Evolutionary conservation across 2,888 invertebrate genomes (phyloP).

Genomic region (Hemithea aestivaria): DNA sequence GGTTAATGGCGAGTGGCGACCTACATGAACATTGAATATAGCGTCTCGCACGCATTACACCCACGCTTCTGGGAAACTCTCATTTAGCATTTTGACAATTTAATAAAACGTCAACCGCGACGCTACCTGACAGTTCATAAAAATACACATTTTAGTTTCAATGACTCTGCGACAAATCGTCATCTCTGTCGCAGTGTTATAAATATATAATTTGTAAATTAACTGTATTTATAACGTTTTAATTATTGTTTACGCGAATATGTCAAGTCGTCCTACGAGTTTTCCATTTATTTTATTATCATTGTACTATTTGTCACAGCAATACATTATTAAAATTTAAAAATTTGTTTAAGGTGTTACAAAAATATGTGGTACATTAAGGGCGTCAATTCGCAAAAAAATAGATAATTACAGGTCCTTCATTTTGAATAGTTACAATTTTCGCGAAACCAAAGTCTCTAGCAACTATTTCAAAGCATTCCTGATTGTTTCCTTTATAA

Average conservation of each 20-base stretch:
- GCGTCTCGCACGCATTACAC: slow-evolving; percentile 38
- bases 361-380: too few relatives aligned
- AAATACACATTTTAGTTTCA: slow-evolving; percentile 29
- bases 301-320: too few relatives aligned
- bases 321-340: too few relatives aligned
- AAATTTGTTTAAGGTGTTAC: too few relatives aligned
- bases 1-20: slow-evolving; percentile 33
- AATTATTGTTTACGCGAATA: slow-evolving; percentile 5
- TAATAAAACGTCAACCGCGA: slow-evolving; percentile 47
- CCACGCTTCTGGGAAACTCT: slow-evolving; percentile 65
- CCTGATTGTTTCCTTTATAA: too few relatives aligned
- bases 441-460: too few relatives aligned
- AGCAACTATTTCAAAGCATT: too few relatives aligned
- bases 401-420: too few relatives aligned
- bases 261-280: slow-evolving; percentile 12
- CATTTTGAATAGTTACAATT: too few relatives aligned
- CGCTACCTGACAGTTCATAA: slow-evolving; percentile 15
- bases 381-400: too few relatives aligned
- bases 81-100: slow-evolving; percentile 57
- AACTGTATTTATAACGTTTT: neutral
- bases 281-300: neutral
- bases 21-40: slow-evolving; percentile 39
- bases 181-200: slow-evolving; percentile 4
- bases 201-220: slow-evolving; percentile 6
- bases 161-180: slow-evolving; percentile 12